A percentile compares a stretch with the other conserved stretches of the same genome.
Evolutionary conservation across 2,797 vertebrate genomes (phyloP).

Genomic region (Gila robusta): DNA sequence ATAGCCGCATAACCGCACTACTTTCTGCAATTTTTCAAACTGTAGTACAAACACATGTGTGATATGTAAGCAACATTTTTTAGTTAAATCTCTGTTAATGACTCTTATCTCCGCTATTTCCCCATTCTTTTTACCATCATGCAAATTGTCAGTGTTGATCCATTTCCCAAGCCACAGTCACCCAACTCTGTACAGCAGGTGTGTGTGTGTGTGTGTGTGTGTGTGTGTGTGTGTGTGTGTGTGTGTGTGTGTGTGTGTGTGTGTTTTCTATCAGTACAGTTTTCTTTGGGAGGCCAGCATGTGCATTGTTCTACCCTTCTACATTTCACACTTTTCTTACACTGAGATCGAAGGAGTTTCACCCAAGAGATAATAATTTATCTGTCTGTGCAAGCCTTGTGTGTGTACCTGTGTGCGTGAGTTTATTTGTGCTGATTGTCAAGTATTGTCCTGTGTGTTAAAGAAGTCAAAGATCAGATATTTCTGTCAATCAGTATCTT

Average conservation of each 20-base stretch:
- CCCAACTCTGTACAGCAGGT: slow-evolving; percentile 21
- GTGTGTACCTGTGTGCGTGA: not conserved
- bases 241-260: slow-evolving; percentile 13
- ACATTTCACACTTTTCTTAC: slow-evolving; percentile 37
- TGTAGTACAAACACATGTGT: not conserved
- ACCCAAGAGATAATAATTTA: slow-evolving; percentile 41
- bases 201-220: slow-evolving; percentile 3
- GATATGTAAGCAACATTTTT: slow-evolving; percentile 19
- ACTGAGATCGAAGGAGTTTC: slow-evolving; percentile 5
- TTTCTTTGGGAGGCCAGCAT: slow-evolving; percentile 20
- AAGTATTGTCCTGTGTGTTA: slow-evolving; percentile 25
- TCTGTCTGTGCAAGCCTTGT: slow-evolving; percentile 23
- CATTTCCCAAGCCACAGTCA: slow-evolving; percentile 29
- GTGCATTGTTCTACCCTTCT: slow-evolving; percentile 30
- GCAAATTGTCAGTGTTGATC: slow-evolving; percentile 6
- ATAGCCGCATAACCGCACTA: not conserved
- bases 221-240: slow-evolving; percentile 26
- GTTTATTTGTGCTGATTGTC: slow-evolving; percentile 30
- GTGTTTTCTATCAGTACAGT: slow-evolving; percentile 9
- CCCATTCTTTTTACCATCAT: not conserved
- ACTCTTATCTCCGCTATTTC: not conserved
- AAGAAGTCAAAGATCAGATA: slow-evolving; percentile 53
- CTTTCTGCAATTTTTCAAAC: slow-evolving; percentile 16
- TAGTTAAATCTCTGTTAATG: not conserved
- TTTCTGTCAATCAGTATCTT: slow-evolving; percentile 54